These are phyloP conservation scores for Phyllostomus hastatus DNA, from an alignment of 2,113 vertebrate genomes.

Conservation along the genomic window DNA sequence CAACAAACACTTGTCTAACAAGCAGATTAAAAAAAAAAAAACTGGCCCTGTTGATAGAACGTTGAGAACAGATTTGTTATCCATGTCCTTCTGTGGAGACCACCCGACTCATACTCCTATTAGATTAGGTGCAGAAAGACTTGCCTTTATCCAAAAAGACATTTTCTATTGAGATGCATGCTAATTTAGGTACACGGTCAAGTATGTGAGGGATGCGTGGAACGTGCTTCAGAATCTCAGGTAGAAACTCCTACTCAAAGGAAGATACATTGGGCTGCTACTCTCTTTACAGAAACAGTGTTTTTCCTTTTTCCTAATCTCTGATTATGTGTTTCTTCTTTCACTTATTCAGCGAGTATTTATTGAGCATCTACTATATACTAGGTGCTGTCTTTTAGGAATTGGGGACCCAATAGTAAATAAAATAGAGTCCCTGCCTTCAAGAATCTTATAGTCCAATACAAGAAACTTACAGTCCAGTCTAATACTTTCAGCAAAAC, in stretches of 20 bases:
- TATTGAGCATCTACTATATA: not conserved
- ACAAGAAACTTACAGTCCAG: not conserved
- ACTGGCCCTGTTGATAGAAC: not conserved
- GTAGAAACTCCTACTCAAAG: not conserved
- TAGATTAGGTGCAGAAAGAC: not conserved
- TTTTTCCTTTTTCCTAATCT: not conserved
- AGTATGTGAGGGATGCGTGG: not conserved
- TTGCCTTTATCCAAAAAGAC: not conserved
- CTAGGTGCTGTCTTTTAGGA: not conserved
- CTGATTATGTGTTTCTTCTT: not conserved
- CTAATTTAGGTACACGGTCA: not conserved
- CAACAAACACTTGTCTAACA: not conserved
- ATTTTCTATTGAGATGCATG: not conserved
- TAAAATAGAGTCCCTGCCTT: constrained; percentile 3
- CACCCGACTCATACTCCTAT: not conserved
- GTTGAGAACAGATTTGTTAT: not conserved
- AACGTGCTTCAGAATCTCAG: not conserved
- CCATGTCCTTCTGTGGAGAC: not conserved
- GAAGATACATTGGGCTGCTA: not conserved
- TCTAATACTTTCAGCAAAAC: not conserved
- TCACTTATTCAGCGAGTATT: not conserved
- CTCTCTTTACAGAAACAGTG: not conserved
- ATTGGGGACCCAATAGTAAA: not conserved
- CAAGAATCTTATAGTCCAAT: not conserved
- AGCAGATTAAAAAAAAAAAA: not conserved